Conservation (phyloP, 2,113 vertebrate genomes). For the Meles meles region DNA sequence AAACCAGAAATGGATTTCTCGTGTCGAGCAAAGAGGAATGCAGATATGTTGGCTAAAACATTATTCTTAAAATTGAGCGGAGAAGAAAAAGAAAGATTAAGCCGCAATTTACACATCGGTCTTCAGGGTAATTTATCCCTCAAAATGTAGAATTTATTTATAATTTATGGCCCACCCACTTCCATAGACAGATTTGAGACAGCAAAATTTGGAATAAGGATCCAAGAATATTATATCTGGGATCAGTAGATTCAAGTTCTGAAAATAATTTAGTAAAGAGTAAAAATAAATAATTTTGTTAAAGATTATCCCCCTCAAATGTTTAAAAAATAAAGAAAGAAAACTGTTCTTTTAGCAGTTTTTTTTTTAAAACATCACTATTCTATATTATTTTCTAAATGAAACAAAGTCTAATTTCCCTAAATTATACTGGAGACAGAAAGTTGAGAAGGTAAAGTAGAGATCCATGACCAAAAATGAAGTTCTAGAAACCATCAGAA, state of each 20-base stretch:
- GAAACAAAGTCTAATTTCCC: slow-evolving; percentile 29
- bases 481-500: slow-evolving; percentile 11
- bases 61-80: neutral
- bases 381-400: slow-evolving; percentile 10
- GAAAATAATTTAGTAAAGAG: slow-evolving; percentile 49
- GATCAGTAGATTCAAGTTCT: slow-evolving; percentile 32
- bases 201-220: slow-evolving; percentile 1
- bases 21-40: neutral
- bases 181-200: neutral
- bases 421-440: slow-evolving; percentile 37
- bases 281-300: slow-evolving; percentile 64
- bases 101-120: slow-evolving; percentile 55
- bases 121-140: slow-evolving; percentile 50
- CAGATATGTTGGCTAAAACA: slow-evolving; percentile 13
- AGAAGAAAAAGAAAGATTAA: slow-evolving; percentile 45
- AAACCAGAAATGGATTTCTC: slow-evolving; percentile 46
- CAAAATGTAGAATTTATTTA: slow-evolving; percentile 59
- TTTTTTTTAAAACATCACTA: neutral
- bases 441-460: slow-evolving; percentile 4
- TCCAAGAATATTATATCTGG: slow-evolving; percentile 53
- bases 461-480: slow-evolving; percentile 7
- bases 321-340: slow-evolving; percentile 45
- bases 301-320: slow-evolving; percentile 29
- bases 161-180: slow-evolving; percentile 56
- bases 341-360: slow-evolving; percentile 1